Base-by-base conservation (phyloP, 1,140 invertebrate genomes). In the Magallana ariakensis region DNA sequence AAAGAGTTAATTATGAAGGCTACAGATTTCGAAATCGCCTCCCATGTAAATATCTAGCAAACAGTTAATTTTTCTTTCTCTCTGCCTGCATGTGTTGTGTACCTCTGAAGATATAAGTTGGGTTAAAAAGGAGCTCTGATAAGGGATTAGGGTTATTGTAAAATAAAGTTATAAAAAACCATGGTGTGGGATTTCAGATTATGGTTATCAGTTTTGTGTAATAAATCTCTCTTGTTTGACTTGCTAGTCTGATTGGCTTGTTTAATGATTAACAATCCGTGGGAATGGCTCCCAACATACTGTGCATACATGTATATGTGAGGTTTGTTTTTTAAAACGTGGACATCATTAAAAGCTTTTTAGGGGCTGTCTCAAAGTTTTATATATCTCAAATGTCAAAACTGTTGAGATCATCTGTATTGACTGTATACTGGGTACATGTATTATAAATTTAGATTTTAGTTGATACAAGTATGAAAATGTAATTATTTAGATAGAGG, bases 151-250 rank as follows among this genome's bases (percentile, higher is more conserved):
- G 16, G 16, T 46, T 19, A 62, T 62, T 26, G 22, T 75, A 22
- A 75, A 26, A 33, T 75, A 22, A 75, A 75, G 66, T 75, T 33
- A 75, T 75, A 33, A 75, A 75, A 26, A 16, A 75, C 19, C 13
- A 26, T 75, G 9, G 22, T 75, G 66, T 11, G 9, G 22, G 10
- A 75, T 75, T 75, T 75, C 1, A 75, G 66, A 75, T 75, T 75
- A 22, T 75, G 9, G 66, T 11, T 75, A 75, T 19, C 66, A 26
- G 19, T 75, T 75, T 75, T 9, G 58, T 26, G 22, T 75, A 75
- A 75, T 75, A 75, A 75, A 75, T 75, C 66, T 75, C 33, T 75
- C 22, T 75, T 75, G 66, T 75, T 75, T 75, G 66, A 75, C 66
- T 75, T 13, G 19, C 66, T 75, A 26, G 66, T 75, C 66, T 75